Percentiles rank a stretch among this genome's conserved stretches.
phyloP scores from a whole-genome alignment of 2,113 vertebrate genomes.

The Eptesicus fuscus region DNA sequence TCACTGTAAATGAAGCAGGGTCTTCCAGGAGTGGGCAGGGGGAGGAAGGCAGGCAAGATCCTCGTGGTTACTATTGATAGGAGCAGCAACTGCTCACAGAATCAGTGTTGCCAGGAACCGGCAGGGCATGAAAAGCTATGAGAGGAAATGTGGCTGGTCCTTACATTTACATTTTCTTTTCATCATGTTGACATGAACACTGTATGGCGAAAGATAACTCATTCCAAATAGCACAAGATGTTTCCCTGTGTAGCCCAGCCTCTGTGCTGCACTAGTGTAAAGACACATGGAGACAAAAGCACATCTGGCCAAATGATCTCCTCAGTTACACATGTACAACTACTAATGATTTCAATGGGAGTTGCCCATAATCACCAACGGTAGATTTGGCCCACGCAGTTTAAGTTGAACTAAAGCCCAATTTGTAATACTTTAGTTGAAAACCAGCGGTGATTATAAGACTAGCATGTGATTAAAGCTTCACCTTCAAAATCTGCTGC shows the following conservation, averaged over 20 bases:
- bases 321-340: constrained; percentile 66
- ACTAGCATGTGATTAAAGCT: constrained; percentile 75
- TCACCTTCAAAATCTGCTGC: constrained; percentile 73
- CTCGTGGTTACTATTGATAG: not conserved
- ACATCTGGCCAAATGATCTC: constrained; percentile 66
- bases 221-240: constrained; percentile 59
- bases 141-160: not conserved
- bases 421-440: constrained; percentile 74
- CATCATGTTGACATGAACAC: constrained; percentile 50
- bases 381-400: constrained; percentile 67
- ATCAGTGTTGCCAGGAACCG: not conserved
- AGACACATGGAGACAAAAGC: constrained; percentile 56
- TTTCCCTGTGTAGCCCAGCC: constrained; percentile 19
- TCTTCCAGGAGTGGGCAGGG: not conserved
- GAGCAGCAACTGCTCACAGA: not conserved
- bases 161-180: constrained; percentile 64
- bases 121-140: not conserved
- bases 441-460: constrained; percentile 75
- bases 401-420: constrained; percentile 72
- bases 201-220: constrained; percentile 56
- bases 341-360: constrained; percentile 77
- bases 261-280: not conserved
- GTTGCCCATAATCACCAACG: constrained; percentile 54
- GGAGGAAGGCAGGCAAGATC: not conserved
- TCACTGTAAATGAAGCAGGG: not conserved